Percentiles rank a stretch among this genome's conserved stretches.
phyloP scores from a whole-genome alignment of 2,797 vertebrate genomes.

The Phoeniculus purpureus region DNA sequence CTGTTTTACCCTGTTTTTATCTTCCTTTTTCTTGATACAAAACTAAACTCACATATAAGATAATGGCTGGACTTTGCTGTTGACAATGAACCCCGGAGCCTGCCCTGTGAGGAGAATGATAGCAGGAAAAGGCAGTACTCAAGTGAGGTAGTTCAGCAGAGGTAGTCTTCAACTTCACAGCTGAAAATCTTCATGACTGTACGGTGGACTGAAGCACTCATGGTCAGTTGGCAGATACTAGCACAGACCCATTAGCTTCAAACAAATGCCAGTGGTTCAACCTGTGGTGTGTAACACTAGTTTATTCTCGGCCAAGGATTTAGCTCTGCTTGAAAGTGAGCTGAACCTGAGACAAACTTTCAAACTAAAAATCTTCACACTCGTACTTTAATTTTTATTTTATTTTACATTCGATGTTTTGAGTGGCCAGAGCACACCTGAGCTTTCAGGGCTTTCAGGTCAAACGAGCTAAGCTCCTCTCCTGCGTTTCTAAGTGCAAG shows the following conservation, averaged over 20 bases:
- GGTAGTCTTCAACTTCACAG: background rate
- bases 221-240: background rate
- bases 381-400: background rate
- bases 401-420: background rate
- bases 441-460: background rate
- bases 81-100: background rate
- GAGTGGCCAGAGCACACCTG: background rate
- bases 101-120: background rate
- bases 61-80: background rate
- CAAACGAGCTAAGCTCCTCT: background rate
- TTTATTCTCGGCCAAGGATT: background rate
- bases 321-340: background rate
- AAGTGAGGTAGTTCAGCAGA: background rate
- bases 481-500: background rate
- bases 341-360: background rate
- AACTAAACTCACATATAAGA: background rate
- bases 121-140: background rate
- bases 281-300: background rate
- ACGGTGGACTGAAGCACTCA: background rate
- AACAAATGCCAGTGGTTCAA: background rate
- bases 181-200: background rate
- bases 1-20: background rate
- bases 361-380: background rate
- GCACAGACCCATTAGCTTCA: background rate
- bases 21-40: background rate